These are phyloP conservation scores for Ciconia maguari DNA, from an alignment of 2,113 vertebrate genomes.

Conservation along the genomic window DNA sequence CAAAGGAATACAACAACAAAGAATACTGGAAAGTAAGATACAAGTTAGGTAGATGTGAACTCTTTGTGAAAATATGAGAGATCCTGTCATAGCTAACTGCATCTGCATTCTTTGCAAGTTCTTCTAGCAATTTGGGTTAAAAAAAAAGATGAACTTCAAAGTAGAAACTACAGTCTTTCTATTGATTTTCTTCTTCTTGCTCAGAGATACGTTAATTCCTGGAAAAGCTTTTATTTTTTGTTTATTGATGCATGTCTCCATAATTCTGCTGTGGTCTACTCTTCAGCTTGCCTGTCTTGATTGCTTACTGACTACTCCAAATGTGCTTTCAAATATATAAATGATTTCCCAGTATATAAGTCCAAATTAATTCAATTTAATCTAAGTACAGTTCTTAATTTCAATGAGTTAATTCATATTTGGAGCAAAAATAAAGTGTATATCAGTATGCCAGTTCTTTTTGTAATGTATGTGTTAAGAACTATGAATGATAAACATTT, in stretches of 20 bases:
- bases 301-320: background rate
- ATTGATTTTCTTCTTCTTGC: background rate
- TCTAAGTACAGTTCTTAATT: background rate
- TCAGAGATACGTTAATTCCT: background rate
- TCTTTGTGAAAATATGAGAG: background rate
- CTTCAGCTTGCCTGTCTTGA: background rate
- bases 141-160: background rate
- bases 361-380: background rate
- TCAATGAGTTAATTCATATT: background rate
- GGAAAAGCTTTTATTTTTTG: background rate
- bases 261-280: background rate
- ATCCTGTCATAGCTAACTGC: background rate
- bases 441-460: background rate
- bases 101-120: background rate
- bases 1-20: background rate
- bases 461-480: background rate
- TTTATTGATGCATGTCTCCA: background rate
- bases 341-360: background rate
- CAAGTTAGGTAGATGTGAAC: background rate
- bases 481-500: background rate
- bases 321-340: background rate
- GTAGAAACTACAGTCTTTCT: background rate
- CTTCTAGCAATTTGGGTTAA: background rate
- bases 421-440: background rate
- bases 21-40: background rate